Evolutionary conservation across 2,113 vertebrate genomes (phyloP).

Genomic region (Laticauda laticaudata): DNA sequence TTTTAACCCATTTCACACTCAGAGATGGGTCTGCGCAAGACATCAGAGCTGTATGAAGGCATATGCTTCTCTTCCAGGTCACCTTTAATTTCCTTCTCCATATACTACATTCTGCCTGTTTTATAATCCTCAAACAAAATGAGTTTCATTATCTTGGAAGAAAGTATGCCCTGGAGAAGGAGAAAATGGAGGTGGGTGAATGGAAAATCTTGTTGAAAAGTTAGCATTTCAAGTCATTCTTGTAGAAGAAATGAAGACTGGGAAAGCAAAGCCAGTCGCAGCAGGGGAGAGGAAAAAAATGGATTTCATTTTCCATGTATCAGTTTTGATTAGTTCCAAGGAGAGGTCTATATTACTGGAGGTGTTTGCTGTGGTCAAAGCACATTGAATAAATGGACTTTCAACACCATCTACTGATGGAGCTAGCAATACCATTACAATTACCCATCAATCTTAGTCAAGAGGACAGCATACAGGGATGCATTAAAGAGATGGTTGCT

Average conservation of each 20-base stretch:
- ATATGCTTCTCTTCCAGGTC: background rate
- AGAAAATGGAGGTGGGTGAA: background rate
- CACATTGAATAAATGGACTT: conserved; percentile 7
- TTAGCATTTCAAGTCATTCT: conserved; percentile 14
- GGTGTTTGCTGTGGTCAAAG: background rate
- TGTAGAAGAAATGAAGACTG: conserved; percentile 15
- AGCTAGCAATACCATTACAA: background rate
- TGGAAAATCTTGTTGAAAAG: conserved; percentile 17
- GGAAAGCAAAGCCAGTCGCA: conserved; percentile 3
- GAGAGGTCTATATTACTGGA: conserved; percentile 27
- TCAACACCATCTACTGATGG: conserved; percentile 19
- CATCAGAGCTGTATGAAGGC: background rate
- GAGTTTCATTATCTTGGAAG: conserved; percentile 25
- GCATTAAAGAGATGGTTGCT: background rate
- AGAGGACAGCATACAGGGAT: background rate
- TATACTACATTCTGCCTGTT: background rate
- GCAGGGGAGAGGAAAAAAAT: conserved; percentile 22
- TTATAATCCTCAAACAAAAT: conserved; percentile 22
- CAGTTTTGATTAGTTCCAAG: conserved; percentile 40
- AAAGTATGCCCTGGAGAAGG: background rate
- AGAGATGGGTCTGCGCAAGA: fast-evolving
- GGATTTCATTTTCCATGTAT: conserved; percentile 33
- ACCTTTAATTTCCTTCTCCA: background rate
- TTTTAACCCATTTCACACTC: fast-evolving
- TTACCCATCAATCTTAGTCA: background rate